Evolutionary conservation across 2,797 vertebrate genomes (phyloP), one percentile per base, ranked within the genome.

Genomic region (Borostomias antarcticus): DNA sequence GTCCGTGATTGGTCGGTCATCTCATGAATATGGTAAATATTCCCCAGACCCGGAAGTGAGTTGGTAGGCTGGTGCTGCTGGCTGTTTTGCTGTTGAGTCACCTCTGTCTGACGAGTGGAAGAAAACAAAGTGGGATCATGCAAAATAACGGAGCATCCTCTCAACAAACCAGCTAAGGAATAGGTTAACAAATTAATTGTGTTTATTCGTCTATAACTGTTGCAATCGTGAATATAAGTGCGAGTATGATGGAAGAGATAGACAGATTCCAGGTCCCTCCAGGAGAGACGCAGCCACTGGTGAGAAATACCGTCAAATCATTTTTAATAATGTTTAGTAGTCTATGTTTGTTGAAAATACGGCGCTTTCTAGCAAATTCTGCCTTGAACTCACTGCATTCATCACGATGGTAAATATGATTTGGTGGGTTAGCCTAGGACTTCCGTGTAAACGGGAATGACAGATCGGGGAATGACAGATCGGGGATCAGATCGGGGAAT

Each of bases 251-350:
- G 58, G 43, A 61, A 25, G 57, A 97, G 90, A 96, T 95, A 81
- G 96, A 97, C 92, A 92, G 96, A 85, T 96, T 97, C 90, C 96
- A 97, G 86, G 96, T 97, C 72, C 96, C 96, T 83, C 94, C 95
- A 77, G 94, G 95, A 73, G 96, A 98, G 92, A 95, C 94, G 70
- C 94, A 97, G 88, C 96, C 95, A 78, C 87, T 97, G 96, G 96
- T 96, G 90, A 95, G 95, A 85, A 6, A 45, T 25, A 17, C 64
- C 17, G 33, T 58, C n/a, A n/a, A n/a, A n/a, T n/a, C n/a, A n/a
- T n/a, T n/a, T n/a, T n/a, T n/a, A n/a, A n/a, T n/a, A n/a, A n/a
- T n/a, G n/a, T n/a, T n/a, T n/a, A n/a, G n/a, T n/a, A n/a, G n/a
- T n/a, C n/a, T n/a, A n/a, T n/a, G n/a, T n/a, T n/a, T n/a, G n/a